Percentiles rank a stretch among this genome's conserved stretches.
Evolutionary conservation across 2,113 vertebrate species (phyloP).

Genomic region (Meles meles): DNA sequence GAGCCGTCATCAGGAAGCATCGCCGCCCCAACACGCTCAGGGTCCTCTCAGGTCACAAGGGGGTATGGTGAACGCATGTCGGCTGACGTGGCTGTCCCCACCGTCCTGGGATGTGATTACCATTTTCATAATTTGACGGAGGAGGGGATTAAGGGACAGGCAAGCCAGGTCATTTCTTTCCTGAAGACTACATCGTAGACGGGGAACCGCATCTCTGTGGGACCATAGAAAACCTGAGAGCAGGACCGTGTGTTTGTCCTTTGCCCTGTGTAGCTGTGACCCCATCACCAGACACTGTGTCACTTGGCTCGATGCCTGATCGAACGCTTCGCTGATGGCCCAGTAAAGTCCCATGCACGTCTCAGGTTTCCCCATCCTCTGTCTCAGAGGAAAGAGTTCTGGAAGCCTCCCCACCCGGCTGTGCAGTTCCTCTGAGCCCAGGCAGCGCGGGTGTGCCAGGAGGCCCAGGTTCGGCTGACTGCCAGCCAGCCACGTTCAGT

Average conservation of each 20-base stretch:
- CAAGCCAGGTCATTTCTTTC: neutral
- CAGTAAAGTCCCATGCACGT: neutral
- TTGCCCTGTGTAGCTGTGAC: neutral
- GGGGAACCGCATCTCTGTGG: neutral
- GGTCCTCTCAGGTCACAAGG: rapidly evolving
- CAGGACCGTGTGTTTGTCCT: neutral
- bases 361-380: neutral
- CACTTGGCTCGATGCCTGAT: neutral
- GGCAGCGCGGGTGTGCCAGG: neutral
- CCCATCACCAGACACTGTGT: neutral
- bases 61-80: no score
- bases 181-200: neutral
- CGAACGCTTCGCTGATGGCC: neutral
- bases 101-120: neutral
- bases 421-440: neutral
- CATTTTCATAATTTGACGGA: neutral
- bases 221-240: neutral
- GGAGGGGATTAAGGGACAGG: neutral
- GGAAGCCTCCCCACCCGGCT: neutral
- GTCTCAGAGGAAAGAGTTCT: neutral
- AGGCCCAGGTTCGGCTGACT: neutral
- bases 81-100: neutral
- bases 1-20: neutral
- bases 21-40: neutral
- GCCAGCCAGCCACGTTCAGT: neutral